phyloP scores from a whole-genome alignment of 2,797 vertebrate species.

The Tokudaia tokunoshimensis region DNA sequence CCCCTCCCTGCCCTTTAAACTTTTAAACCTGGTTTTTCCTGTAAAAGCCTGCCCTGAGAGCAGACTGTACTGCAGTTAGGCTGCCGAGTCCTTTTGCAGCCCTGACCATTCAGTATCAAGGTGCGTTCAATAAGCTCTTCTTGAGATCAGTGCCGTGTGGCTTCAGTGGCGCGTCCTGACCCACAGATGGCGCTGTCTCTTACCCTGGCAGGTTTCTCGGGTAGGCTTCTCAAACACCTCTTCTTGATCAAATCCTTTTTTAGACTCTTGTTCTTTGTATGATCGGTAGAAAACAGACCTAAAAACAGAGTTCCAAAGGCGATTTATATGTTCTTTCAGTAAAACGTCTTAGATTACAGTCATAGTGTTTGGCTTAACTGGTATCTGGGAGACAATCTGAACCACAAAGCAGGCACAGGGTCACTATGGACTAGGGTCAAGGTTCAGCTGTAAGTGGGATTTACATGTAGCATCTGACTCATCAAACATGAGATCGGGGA shows the following conservation, averaged over 20 bases:
- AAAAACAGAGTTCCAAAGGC: constrained; percentile 70
- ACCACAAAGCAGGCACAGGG: background rate
- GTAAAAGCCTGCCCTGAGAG: too few species aligned
- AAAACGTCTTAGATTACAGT: background rate
- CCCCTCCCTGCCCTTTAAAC: too few species aligned
- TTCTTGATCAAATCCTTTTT: constrained; percentile 98
- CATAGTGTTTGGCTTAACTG: constrained; percentile 30
- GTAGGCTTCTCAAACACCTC: constrained; percentile 99
- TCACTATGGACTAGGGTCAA: background rate
- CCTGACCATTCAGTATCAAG: too few species aligned
- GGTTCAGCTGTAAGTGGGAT: background rate
- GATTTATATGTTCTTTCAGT: constrained; percentile 59
- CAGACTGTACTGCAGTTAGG: too few species aligned
- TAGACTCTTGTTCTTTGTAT: constrained; percentile 99
- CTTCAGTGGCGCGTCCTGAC: too few species aligned
- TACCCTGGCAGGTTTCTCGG: constrained; percentile 97
- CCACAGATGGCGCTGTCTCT: constrained; percentile 60
- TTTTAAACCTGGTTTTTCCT: too few species aligned
- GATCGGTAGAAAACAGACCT: constrained; percentile 99
- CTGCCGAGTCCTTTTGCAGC: too few species aligned
- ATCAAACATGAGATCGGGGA: background rate
- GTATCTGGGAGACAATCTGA: constrained; percentile 25
- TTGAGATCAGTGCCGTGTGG: too few species aligned
- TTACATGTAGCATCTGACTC: background rate
- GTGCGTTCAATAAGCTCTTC: too few species aligned